Percentiles rank a stretch among this genome's conserved stretches.
phyloP scores from a whole-genome alignment of 2,797 vertebrate species.

The Ciconia nigra region DNA sequence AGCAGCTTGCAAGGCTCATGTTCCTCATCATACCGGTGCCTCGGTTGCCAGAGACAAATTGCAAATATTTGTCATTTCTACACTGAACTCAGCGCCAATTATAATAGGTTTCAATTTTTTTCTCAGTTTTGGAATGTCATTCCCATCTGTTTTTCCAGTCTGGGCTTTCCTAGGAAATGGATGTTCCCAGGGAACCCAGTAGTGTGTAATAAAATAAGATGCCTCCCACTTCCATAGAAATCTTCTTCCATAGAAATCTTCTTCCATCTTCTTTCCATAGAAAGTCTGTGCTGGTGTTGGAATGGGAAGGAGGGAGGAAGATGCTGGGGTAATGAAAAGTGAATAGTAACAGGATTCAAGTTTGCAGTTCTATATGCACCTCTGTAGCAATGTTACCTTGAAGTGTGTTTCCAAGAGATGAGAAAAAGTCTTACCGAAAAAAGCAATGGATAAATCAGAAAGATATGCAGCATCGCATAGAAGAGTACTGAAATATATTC shows the following conservation, averaged over 20 bases:
- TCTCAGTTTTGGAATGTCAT: not conserved
- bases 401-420: not conserved
- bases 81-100: not conserved
- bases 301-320: not conserved
- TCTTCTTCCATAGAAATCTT: not conserved
- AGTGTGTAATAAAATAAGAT: not conserved
- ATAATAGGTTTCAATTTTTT: not conserved
- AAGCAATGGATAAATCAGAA: not conserved
- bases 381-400: not conserved
- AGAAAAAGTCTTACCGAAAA: not conserved
- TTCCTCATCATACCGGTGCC: not conserved
- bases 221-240: not conserved
- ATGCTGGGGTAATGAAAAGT: not conserved
- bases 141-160: not conserved
- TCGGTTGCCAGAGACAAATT: not conserved
- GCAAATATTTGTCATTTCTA: slow-evolving; percentile 6
- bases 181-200: not conserved
- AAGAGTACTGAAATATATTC: not conserved
- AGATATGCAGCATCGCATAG: not conserved
- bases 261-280: not conserved
- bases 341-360: not conserved
- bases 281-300: not conserved
- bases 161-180: not conserved
- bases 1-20: not conserved
- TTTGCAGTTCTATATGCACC: not conserved